phyloP scores from a whole-genome alignment of 2,113 vertebrate genomes.

The Hiodon tergisus region DNA sequence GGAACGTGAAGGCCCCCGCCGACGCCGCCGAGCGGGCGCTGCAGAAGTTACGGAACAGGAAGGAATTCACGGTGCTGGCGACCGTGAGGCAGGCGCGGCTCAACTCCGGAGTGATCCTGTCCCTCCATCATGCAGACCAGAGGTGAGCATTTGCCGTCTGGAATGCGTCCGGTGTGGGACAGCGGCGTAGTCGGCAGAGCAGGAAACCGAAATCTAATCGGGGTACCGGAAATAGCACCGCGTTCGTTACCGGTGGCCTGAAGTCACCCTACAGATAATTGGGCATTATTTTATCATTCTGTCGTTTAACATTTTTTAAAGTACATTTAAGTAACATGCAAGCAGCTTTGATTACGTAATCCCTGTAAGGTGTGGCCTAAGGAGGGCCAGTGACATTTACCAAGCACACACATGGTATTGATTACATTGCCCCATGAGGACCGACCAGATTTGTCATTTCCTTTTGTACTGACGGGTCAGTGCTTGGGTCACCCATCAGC shows the following conservation, averaged over 20 bases:
- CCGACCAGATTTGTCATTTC: neutral
- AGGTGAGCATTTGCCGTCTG: constrained; percentile 62
- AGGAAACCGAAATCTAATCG: neutral
- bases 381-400: constrained; percentile 8
- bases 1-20: constrained; percentile 79
- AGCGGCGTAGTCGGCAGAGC: neutral
- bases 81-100: constrained; percentile 85
- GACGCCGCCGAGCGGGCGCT: constrained; percentile 75
- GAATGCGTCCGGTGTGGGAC: neutral
- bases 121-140: constrained; percentile 86
- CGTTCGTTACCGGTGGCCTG: neutral
- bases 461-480: constrained; percentile 2
- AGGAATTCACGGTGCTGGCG: constrained; percentile 85
- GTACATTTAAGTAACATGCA: neutral
- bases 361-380: neutral
- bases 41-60: constrained; percentile 88
- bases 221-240: neutral
- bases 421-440: neutral
- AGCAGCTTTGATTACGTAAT: neutral
- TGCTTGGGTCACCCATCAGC: too few species aligned
- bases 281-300: neutral
- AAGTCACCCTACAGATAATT: neutral
- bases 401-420: neutral
- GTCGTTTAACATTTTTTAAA: neutral
- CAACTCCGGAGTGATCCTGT: constrained; percentile 93